Percentiles rank a stretch among this genome's conserved stretches.
phyloP scores from a whole-genome alignment of 1,140 invertebrate genomes.

The Chionoecetes opilio region DNA sequence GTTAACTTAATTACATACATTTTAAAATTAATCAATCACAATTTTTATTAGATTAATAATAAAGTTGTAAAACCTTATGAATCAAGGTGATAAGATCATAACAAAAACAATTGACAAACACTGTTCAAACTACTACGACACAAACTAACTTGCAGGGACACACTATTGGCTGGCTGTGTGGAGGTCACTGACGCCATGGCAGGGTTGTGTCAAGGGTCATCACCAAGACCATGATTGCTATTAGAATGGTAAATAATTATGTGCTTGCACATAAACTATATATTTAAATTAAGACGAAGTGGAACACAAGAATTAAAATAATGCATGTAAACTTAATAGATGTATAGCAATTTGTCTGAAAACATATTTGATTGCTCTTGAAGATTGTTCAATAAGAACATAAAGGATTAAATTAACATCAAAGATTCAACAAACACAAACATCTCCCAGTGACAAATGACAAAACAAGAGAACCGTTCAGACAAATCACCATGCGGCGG shows the following conservation, averaged over 20 bases:
- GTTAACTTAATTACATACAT: not conserved
- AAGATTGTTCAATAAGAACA: not conserved
- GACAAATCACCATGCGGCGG: constrained; percentile 2
- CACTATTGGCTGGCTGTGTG: not conserved
- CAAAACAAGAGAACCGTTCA: not conserved
- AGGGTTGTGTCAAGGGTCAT: no score
- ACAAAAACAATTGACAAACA: not conserved
- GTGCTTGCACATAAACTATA: not conserved
- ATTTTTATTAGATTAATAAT: not conserved
- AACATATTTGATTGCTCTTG: not conserved
- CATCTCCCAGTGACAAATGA: not conserved
- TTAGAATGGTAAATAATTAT: not conserved
- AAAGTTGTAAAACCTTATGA: not conserved
- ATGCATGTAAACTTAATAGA: not conserved
- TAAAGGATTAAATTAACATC: not conserved
- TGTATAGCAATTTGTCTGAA: constrained; percentile 28
- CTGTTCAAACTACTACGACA: not conserved
- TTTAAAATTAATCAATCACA: not conserved
- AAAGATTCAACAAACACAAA: constrained; percentile 10
- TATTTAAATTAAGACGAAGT: not conserved
- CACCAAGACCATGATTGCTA: no score
- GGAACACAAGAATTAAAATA: not conserved
- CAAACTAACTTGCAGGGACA: not conserved
- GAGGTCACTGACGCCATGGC: no score
- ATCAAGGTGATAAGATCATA: not conserved